Evolutionary conservation across 2,113 vertebrate species (phyloP), one percentile per base, ranked within the genome.

Genomic region (Piliocolobus tephrosceles): DNA sequence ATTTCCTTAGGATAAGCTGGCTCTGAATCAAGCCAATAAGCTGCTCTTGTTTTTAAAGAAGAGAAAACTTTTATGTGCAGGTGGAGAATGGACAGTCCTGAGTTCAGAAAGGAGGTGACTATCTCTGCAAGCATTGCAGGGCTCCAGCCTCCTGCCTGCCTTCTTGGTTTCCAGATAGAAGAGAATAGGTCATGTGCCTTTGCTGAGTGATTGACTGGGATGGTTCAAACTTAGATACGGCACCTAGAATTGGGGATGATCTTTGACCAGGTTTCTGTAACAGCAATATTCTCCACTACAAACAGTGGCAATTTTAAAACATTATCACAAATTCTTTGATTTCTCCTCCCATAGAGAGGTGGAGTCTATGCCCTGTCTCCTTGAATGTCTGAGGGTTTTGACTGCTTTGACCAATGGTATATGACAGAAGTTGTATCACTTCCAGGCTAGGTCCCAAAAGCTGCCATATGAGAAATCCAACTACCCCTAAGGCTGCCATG

Each of bases 401-500:
- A 45, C 57, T 81, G 64, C 38, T 50, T 35, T 18, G n/a, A 43
- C n/a, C 79, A 40, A 23, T 1, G 58, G 6, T 16, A 0, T 30
- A 2, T 27, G 17, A 43, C 45, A 64, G 57, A 61, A 70, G 27
- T 9, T 35, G 1, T 2, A 13, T 3, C 40, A 32, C 35, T 3
- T 85, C 23, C 16, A 55, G 40, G 32, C 32, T 70, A 22, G 50
- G 14, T 55, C 76, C 50, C 20, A n/a, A 76, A 70, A 8, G 50
- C n/a, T 30, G 22, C 73, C 17, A 0, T 5, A 13, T 6, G 25
- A n/a, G 22, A 88, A 70, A 18, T 23, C 9, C 75, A 40, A 0
- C 58, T 11, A 2, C 38, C 64, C 4, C 23, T 0, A 1, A n/a
- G 35, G 35, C 50, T 8, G 27, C 75, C 90, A 10, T 11, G 14